Conservation (phyloP, 2,113 vertebrate species). For the Syngnathus floridae region DNA sequence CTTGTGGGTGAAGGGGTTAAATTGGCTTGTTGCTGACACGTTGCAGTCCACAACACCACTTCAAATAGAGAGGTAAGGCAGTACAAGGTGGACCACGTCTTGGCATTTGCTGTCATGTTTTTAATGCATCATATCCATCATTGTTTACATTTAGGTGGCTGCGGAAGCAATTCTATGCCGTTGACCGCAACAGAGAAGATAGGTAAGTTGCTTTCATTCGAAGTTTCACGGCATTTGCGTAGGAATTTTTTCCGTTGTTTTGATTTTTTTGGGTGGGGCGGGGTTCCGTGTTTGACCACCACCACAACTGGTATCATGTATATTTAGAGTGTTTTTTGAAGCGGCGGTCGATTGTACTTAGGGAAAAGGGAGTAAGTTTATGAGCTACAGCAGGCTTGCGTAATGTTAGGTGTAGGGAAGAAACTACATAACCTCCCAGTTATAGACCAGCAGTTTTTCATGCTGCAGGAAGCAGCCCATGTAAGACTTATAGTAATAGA, state of each 20-base stretch:
- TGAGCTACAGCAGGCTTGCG: not conserved
- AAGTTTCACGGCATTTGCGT: no score
- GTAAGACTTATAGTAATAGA: constrained; percentile 52
- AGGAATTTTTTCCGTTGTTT: no score
- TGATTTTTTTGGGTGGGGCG: no score
- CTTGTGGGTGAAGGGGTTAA: constrained; percentile 98
- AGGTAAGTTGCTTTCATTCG: constrained; percentile 68
- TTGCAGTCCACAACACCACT: constrained; percentile 86
- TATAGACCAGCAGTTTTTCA: constrained; percentile 54
- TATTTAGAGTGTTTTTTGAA: no score
- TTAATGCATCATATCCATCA: not conserved
- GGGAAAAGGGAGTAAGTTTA: not conserved
- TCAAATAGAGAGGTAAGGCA: constrained; percentile 87
- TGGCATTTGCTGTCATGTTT: not conserved
- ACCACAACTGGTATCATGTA: no score
- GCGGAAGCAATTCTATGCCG: constrained; percentile 92
- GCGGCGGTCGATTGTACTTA: no score
- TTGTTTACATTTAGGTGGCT: constrained; percentile 78
- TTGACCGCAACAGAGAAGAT: constrained; percentile 91
- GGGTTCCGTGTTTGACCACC: not conserved
- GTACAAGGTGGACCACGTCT: not conserved
- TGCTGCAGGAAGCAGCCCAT: constrained; percentile 64
- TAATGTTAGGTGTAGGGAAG: constrained; percentile 38
- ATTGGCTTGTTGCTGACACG: constrained; percentile 87
- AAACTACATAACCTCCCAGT: constrained; percentile 46